Percentiles rank a stretch among this genome's conserved stretches.
phyloP scores from a whole-genome alignment of 2,113 vertebrate genomes.

The Tretioscincus oriximinensis region DNA sequence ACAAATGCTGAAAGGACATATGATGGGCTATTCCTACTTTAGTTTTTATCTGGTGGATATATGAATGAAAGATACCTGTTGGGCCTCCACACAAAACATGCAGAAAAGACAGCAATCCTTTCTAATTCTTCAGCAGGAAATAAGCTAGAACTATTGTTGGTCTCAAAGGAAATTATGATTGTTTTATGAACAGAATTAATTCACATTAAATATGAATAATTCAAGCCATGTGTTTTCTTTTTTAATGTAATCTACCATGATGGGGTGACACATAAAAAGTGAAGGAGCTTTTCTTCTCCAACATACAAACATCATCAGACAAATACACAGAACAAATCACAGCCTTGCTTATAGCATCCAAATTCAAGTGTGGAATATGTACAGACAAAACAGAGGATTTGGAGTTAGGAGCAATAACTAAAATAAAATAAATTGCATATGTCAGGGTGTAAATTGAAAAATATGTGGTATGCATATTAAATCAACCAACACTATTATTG shows the following conservation, averaged over 20 bases:
- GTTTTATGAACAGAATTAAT: neutral
- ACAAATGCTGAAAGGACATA: too few relatives aligned
- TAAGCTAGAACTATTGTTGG: too few relatives aligned
- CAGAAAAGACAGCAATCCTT: too few relatives aligned
- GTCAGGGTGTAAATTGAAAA: neutral
- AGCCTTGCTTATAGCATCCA: neutral
- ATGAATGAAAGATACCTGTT: too few relatives aligned
- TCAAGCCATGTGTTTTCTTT: neutral
- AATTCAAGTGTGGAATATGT: neutral
- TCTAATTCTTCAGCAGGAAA: too few relatives aligned
- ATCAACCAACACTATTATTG: slow-evolving; percentile 10
- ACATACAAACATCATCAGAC: neutral
- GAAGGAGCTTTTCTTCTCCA: too few relatives aligned
- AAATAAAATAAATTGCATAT: slow-evolving; percentile 14
- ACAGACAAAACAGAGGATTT: neutral
- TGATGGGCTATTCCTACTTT: too few relatives aligned
- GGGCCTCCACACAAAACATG: too few relatives aligned
- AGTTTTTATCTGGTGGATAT: too few relatives aligned
- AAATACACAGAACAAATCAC: neutral
- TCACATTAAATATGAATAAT: neutral
- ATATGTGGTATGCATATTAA: neutral
- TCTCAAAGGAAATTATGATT: too few relatives aligned
- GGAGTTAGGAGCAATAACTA: neutral
- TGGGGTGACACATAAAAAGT: neutral
- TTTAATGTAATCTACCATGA: neutral